phyloP scores from a whole-genome alignment of 2,797 vertebrate species.

The Danio tinwini region DNA sequence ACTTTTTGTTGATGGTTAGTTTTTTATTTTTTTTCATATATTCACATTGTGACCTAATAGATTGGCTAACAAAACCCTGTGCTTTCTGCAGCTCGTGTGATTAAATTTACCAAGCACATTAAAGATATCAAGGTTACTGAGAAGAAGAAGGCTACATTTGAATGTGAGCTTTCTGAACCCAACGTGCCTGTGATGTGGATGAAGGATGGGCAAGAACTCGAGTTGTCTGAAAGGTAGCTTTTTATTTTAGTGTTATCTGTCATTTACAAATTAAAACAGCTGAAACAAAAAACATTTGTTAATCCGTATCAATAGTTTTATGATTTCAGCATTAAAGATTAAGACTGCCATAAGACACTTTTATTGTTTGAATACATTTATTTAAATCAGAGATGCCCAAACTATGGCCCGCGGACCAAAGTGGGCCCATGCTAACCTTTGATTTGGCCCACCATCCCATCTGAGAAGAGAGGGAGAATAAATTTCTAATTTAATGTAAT shows the following conservation, averaged over 20 bases:
- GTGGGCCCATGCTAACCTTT: no score
- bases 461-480: no score
- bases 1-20: conserved; percentile 94
- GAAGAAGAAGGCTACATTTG: conserved; percentile 95
- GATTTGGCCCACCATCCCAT: no score
- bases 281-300: not conserved
- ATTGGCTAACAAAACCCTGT: not conserved
- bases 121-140: conserved; percentile 97
- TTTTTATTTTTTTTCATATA: not conserved
- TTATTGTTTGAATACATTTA: not conserved
- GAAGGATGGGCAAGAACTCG: conserved; percentile 93
- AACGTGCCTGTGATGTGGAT: conserved; percentile 95
- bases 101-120: conserved; percentile 98
- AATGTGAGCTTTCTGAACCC: conserved; percentile 96
- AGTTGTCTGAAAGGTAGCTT: conserved; percentile 55
- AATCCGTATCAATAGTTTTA: not conserved
- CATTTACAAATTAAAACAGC: no score
- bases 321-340: not conserved
- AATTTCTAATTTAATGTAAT: no score
- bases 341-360: not conserved
- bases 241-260: not conserved
- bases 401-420: no score
- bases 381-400: no score
- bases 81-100: conserved; percentile 85
- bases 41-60: not conserved